Base-by-base conservation (phyloP, 2,113 vertebrate genomes). In the Plecturocebus donacophilus region DNA sequence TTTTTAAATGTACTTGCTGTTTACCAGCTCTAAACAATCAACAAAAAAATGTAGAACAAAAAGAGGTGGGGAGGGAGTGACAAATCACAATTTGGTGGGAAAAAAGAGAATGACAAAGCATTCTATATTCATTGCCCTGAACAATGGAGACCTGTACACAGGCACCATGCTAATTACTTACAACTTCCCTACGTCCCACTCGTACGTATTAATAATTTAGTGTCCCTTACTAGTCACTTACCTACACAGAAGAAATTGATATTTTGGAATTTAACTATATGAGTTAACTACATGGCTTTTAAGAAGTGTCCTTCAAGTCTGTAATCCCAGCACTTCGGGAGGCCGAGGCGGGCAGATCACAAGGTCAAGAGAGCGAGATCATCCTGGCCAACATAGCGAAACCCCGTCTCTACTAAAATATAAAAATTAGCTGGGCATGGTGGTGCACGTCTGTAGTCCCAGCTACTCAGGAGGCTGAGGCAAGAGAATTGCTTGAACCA, bases 1-100 rank as follows among this genome's bases (percentile, higher is more conserved):
- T 95, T 87, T 38, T 23, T 23, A 35, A 54, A 90, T 32, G 17
- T 73, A 70, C 20, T 23, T 47, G 49, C 2, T 82, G 4, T n/a
- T 85, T 42, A 94, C 58, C 58, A 92, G 32, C 58, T 87, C 27
- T 58, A 92, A 87, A 54, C 30, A 88, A 95, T 17, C 21, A 68
- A 89, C 49, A 80, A 70, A 68, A 58, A 66, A 80, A 91, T 42
- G 68, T 4, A 90, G 52, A 27, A 66, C 8, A 52, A 7, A 21
- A 54, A 21, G 25, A 10, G 19, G 49, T 6, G 0, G 23, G 11
- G 27, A 3, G 2, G 2, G 25, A 45, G 11, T 68, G 83, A 80
- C 13, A 75, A 47, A 35, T 61, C 54, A 91, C 21, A 23, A 80
- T 5, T 11, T 38, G 10, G 13, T n/a, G 54, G 82, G 27, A 79